Evolutionary conservation across 2,797 vertebrate species (phyloP).

Genomic region (Squalus acanthias): DNA sequence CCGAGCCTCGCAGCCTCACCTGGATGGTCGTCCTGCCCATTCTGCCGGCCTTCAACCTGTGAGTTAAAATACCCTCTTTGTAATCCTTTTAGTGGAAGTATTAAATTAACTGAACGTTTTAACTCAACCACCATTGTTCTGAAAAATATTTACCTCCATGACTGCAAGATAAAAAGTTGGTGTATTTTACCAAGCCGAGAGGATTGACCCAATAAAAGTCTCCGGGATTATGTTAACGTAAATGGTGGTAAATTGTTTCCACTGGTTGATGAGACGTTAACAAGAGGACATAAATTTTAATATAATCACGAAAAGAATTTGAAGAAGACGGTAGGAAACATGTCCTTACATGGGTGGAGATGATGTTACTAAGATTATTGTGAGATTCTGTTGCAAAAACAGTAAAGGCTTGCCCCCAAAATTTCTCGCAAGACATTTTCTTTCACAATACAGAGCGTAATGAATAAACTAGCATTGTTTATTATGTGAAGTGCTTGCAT

Average conservation of each 20-base stretch:
- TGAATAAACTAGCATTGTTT: conserved; percentile 23
- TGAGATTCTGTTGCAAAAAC: background rate
- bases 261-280: background rate
- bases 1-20: background rate
- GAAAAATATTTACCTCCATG: background rate
- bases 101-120: background rate
- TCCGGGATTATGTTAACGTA: background rate
- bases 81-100: background rate
- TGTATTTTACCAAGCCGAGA: background rate
- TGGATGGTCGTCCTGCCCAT: background rate
- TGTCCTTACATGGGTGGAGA: background rate
- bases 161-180: background rate
- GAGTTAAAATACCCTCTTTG: background rate
- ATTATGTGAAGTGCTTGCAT: background rate
- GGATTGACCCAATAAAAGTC: background rate
- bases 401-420: background rate
- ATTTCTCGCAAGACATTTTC: background rate
- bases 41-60: background rate
- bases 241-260: background rate
- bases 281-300: background rate
- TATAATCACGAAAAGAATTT: background rate
- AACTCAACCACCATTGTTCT: background rate
- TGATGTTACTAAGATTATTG: background rate
- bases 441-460: conserved; percentile 31
- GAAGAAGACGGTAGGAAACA: background rate